These are phyloP conservation scores for Nicator chloris DNA, from an alignment of 2,113 vertebrate species.

Conservation along the genomic window DNA sequence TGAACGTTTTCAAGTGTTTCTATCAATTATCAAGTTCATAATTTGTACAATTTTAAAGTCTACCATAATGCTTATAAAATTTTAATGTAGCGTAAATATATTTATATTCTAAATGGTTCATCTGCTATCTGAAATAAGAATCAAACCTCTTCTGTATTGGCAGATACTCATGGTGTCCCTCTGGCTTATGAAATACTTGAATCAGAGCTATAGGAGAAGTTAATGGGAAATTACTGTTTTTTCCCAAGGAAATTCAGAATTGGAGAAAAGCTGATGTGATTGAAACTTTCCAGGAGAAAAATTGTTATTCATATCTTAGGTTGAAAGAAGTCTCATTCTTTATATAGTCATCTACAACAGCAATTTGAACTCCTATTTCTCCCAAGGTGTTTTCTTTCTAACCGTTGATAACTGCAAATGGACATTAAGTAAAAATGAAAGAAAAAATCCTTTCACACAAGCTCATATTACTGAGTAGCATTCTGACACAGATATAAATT, in stretches of 20 bases:
- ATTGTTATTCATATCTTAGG: neutral
- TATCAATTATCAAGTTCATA: neutral
- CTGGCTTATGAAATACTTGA: neutral
- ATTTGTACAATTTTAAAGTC: neutral
- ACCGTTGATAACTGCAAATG: neutral
- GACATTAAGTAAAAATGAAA: neutral
- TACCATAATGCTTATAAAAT: neutral
- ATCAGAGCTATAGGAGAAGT: neutral
- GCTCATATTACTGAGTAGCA: neutral
- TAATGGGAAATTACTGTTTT: neutral
- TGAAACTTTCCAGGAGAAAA: neutral
- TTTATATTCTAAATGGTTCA: neutral
- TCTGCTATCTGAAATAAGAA: neutral
- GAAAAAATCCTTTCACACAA: neutral
- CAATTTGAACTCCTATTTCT: neutral
- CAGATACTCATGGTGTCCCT: neutral
- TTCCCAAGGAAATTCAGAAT: neutral
- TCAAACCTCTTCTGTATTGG: neutral
- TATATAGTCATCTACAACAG: neutral
- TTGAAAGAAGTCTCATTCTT: neutral
- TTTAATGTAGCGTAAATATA: neutral
- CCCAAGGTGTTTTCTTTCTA: neutral
- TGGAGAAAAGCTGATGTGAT: neutral
- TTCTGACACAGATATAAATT: neutral
- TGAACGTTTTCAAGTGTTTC: neutral